phyloP scores from a whole-genome alignment of 2,797 vertebrate genomes.

The Bradypodion ventrale region DNA sequence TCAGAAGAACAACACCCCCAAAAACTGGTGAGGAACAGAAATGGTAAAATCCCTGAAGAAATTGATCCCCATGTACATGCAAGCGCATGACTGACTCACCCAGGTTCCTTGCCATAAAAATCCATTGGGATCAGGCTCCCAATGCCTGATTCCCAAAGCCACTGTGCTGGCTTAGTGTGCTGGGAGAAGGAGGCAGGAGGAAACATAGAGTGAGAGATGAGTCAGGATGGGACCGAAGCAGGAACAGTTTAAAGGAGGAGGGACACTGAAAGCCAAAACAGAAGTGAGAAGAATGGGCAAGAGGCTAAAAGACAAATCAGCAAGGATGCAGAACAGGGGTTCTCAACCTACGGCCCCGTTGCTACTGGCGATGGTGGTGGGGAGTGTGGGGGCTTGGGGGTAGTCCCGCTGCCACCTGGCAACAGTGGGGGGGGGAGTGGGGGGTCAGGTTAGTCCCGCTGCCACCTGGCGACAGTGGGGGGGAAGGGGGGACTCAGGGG shows the following conservation, averaged over 20 bases:
- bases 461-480: too few species aligned
- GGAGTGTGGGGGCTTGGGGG: too few species aligned
- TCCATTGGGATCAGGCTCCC: not conserved
- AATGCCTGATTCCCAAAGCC: not conserved
- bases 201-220: not conserved
- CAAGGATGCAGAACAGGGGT: too few species aligned
- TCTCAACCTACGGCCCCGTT: too few species aligned
- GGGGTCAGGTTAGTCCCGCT: too few species aligned
- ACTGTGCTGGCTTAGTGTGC: not conserved
- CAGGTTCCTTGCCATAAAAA: not conserved
- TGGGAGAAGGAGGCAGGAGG: not conserved
- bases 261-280: not conserved
- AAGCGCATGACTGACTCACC: not conserved
- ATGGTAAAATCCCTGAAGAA: not conserved
- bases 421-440: too few species aligned
- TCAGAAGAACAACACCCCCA: not conserved
- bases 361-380: too few species aligned
- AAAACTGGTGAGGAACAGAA: not conserved
- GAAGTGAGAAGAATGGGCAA: not conserved
- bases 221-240: not conserved
- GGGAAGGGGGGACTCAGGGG: too few species aligned
- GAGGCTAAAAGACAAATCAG: not conserved
- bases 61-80: not conserved
- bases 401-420: too few species aligned
- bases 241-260: not conserved